Percentiles rank a stretch among this genome's conserved stretches.
These are phyloP conservation scores for Cyanocitta stelleri DNA, from an alignment of 2,113 vertebrate species.

Conservation along the genomic window DNA sequence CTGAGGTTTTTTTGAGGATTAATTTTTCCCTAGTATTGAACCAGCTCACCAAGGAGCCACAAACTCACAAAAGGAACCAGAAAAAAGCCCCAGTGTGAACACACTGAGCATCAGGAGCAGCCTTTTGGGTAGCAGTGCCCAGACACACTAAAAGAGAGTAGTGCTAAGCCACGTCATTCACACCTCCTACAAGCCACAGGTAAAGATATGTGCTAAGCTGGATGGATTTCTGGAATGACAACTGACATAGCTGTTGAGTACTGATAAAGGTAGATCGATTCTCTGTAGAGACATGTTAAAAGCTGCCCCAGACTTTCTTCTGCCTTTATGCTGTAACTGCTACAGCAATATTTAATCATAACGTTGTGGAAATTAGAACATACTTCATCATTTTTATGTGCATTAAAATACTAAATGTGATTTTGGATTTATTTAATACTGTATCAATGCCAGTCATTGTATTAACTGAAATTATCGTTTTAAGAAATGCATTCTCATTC, in stretches of 20 bases:
- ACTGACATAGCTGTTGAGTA: constrained; percentile 17
- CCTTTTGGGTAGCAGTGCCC: not conserved
- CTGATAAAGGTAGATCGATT: constrained; percentile 43
- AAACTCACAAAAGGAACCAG: not conserved
- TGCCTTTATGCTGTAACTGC: not conserved
- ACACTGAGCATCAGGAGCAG: not conserved
- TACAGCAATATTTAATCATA: constrained; percentile 36
- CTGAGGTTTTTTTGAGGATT: not conserved
- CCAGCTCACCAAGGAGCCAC: not conserved
- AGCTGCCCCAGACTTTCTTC: not conserved
- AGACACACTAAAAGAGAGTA: not conserved
- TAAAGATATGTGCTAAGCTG: not conserved
- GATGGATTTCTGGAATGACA: constrained; percentile 39
- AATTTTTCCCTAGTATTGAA: not conserved
- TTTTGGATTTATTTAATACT: not conserved
- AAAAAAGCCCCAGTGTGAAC: not conserved
- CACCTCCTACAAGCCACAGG: not conserved
- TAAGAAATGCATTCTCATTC: not conserved
- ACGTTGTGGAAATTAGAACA: not conserved
- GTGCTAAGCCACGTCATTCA: not conserved
- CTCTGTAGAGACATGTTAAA: not conserved
- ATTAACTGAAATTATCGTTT: not conserved
- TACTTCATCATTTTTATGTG: not conserved
- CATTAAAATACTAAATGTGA: not conserved
- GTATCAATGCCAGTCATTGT: not conserved